Evolutionary conservation across 2,888 invertebrate species (phyloP), one percentile per base, ranked within the genome.

Genomic region (Aspidapion aeneum): DNA sequence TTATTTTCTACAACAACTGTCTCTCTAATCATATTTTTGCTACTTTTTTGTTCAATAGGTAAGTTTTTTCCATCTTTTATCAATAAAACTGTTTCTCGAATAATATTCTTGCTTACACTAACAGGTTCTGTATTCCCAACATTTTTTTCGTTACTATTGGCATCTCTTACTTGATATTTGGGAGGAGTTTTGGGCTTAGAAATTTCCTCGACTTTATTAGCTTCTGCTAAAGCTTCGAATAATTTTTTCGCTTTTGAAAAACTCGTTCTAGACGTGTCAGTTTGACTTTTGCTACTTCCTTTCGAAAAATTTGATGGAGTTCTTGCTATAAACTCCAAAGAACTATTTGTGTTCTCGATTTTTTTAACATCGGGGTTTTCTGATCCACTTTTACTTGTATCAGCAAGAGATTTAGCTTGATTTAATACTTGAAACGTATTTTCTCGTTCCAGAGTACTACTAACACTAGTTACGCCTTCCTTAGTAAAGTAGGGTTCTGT

Each of bases 211-310:
- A 60, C 60, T 21, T 63, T 64, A 55, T 67, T 64, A 20, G 69
- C 65, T 63, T 70, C 68, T 19, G 69, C 66, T n/a, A 71, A 63
- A 1, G 66, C 70, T 62, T 75, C 74, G 59, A 76, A 76, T 19
- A 75, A 61, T 57, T 71, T 74, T 59, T 73, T 74, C 18, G 76
- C 75, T 48, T 71, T 71, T n/a, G 73, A 67, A 64, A 74, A 76
- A 57, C 73, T 74, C n/a, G 61, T 67, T 55, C 68, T 64, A 0
- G 19, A 20, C 17, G 50, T 19, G 48, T 58, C 21, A 12, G 61
- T 61, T 19, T 61, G 57, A 54, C 63, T 63, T 52, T 52, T 63
- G 22, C 63, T 64, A 19, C 62, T 64, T 22, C 50, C 49, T 9
- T 63, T 64, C 1, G 61, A 62, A 58, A 59, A 54, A 51, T 55